phyloP scores from a whole-genome alignment of 2,113 vertebrate species.

The Ciconia stormi region DNA sequence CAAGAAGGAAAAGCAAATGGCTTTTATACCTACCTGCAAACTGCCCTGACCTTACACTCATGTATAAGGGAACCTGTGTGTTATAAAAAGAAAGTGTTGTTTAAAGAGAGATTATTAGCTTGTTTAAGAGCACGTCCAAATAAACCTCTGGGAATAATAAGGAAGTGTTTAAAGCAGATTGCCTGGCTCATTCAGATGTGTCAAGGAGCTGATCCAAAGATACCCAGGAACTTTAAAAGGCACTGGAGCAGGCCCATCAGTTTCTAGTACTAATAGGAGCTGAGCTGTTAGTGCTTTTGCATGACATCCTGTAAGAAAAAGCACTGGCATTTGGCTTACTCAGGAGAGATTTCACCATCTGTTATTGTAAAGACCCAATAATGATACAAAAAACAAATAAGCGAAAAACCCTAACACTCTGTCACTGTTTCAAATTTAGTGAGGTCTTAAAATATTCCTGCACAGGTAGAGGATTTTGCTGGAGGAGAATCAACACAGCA shows the following conservation, averaged over 20 bases:
- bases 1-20: not conserved
- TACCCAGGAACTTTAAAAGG: not conserved
- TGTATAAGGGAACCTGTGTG: not conserved
- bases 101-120: not conserved
- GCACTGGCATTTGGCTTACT: conserved; percentile 36
- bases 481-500: conserved; percentile 52
- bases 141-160: not conserved
- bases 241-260: not conserved
- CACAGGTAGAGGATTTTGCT: conserved; percentile 50
- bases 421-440: conserved; percentile 20
- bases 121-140: not conserved
- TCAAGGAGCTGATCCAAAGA: conserved; percentile 1
- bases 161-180: not conserved
- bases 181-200: not conserved
- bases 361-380: not conserved
- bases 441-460: conserved; percentile 53
- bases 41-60: not conserved
- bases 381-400: conserved; percentile 14
- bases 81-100: not conserved
- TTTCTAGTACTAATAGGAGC: not conserved
- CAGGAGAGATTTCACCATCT: conserved; percentile 55
- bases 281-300: not conserved
- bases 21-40: not conserved
- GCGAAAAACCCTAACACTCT: not conserved
- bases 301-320: conserved; percentile 24